A percentile compares a stretch with the other conserved stretches of the same genome.
These are phyloP conservation scores for Papilio polytes DNA, from an alignment of 1,140 invertebrate species.

Conservation along the genomic window DNA sequence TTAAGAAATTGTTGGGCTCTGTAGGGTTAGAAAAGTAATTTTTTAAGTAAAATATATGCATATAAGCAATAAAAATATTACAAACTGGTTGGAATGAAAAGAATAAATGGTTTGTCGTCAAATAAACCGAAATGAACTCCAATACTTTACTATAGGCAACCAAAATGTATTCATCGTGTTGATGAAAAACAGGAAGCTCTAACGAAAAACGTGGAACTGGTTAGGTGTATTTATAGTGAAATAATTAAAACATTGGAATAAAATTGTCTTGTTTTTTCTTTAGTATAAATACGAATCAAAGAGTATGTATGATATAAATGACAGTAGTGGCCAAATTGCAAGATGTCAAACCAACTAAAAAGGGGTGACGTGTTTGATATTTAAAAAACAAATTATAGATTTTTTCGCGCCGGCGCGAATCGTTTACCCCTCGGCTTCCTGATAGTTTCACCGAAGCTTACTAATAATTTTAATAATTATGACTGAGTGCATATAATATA, in stretches of 20 bases:
- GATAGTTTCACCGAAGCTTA: not conserved
- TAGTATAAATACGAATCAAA: too few relatives aligned
- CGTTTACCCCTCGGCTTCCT: conserved; percentile 27
- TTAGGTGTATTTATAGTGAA: not conserved
- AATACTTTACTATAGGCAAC: not conserved
- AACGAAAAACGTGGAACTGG: not conserved
- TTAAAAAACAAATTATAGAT: conserved; percentile 56
- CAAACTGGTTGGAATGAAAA: not conserved
- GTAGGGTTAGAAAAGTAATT: too few relatives aligned
- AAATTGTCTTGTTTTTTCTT: too few relatives aligned
- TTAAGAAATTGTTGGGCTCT: too few relatives aligned
- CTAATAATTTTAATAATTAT: not conserved
- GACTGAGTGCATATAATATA: conserved; percentile 9
- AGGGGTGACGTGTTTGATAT: conserved; percentile 10
- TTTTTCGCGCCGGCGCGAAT: conserved; percentile 64
- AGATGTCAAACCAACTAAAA: conserved; percentile 41
- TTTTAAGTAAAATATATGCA: too few relatives aligned
- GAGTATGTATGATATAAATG: not conserved
- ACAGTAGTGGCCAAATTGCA: conserved; percentile 41
- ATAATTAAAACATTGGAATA: not conserved
- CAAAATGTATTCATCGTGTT: not conserved
- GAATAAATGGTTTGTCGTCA: not conserved
- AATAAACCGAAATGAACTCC: too few relatives aligned
- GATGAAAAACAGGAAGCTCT: not conserved
- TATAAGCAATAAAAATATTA: too few relatives aligned